Evolutionary conservation across 2,888 invertebrate species (phyloP).

Genomic region (Sphaerophoria rueppellii): DNA sequence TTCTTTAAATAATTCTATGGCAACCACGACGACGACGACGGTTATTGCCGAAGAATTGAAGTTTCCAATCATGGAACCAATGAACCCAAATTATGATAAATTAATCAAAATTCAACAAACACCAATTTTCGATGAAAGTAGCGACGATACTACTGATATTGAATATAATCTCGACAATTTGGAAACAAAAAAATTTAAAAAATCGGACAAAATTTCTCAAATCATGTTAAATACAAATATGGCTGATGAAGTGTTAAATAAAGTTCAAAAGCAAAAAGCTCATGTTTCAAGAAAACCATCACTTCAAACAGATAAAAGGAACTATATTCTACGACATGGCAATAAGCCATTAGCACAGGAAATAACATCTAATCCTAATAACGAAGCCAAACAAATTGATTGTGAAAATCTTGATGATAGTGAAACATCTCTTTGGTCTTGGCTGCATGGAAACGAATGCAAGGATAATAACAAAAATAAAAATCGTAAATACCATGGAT

Average conservation of each 20-base stretch:
- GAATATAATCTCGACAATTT: slow-evolving; percentile 29
- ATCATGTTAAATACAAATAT: background rate
- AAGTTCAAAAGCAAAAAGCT: background rate
- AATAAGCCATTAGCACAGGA: background rate
- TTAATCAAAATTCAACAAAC: background rate
- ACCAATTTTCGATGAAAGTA: background rate
- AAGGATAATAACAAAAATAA: background rate
- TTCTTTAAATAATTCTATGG: slow-evolving; percentile 19
- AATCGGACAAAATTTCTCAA: slow-evolving; percentile 21
- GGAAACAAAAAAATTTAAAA: background rate
- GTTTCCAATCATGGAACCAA: background rate
- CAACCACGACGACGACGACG: too few species aligned
- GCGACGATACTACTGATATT: slow-evolving; percentile 13
- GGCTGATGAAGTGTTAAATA: background rate
- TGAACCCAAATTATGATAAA: background rate
- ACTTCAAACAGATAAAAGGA: slow-evolving; percentile 33
- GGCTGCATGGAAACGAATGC: slow-evolving; percentile 25
- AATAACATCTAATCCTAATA: background rate
- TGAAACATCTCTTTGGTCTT: slow-evolving; percentile 26
- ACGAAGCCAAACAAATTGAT: too few species aligned
- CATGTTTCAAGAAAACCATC: background rate
- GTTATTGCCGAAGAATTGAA: background rate
- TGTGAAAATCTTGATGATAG: background rate
- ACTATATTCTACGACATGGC: slow-evolving; percentile 35
- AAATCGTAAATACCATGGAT: background rate